phyloP scores from a whole-genome alignment of 2,113 vertebrate genomes.

The Peucedramus taeniatus region DNA sequence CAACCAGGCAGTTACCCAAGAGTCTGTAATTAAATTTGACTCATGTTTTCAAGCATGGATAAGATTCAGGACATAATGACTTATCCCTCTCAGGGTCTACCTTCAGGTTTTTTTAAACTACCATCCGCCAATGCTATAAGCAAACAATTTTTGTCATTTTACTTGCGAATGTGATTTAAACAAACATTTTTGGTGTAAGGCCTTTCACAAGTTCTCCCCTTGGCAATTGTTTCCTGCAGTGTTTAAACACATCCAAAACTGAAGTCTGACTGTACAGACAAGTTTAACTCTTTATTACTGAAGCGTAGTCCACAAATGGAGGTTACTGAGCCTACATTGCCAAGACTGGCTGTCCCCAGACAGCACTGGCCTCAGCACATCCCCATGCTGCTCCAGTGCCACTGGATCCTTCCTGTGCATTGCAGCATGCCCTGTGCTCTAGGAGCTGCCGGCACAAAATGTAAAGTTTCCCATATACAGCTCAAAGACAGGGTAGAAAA shows the following conservation, averaged over 20 bases:
- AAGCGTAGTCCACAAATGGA: not conserved
- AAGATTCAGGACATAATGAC: not conserved
- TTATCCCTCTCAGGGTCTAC: not conserved
- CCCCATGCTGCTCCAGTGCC: not conserved
- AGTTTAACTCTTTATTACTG: not conserved
- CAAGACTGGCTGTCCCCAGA: not conserved
- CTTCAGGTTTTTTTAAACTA: not conserved
- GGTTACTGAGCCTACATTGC: not conserved
- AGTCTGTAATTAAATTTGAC: not conserved
- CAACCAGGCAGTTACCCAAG: not conserved
- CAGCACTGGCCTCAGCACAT: not conserved
- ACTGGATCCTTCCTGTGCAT: not conserved
- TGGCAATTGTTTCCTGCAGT: not conserved
- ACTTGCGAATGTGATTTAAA: not conserved
- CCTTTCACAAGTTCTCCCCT: not conserved
- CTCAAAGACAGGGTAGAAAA: not conserved
- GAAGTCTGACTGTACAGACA: not conserved
- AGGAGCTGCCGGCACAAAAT: not conserved
- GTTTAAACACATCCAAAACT: not conserved
- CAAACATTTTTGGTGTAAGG: not conserved
- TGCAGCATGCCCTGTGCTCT: not conserved
- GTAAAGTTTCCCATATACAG: not conserved
- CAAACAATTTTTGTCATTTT: not conserved
- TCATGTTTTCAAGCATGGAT: not conserved
- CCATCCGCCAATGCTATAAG: not conserved